These are phyloP conservation scores for Dinothrombium tinctorium DNA, from an alignment of 1,140 invertebrate species.

Conservation along the genomic window DNA sequence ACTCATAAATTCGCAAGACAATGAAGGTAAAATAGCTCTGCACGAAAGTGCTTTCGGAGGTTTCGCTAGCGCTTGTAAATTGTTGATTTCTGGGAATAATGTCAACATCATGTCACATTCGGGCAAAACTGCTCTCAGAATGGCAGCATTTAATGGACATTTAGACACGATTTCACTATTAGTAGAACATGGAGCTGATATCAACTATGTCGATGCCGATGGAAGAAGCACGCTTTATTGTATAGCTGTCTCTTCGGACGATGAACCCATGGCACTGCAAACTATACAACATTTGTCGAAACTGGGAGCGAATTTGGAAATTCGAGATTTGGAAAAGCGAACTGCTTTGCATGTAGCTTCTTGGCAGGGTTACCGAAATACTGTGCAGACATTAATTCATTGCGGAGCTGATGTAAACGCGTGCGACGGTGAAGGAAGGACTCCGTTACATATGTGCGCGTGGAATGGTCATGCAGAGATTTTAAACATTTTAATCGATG, in stretches of 20 bases:
- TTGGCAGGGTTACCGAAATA: constrained; percentile 74
- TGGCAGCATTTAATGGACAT: constrained; percentile 63
- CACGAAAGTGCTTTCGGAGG: constrained; percentile 7
- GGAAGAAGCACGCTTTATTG: constrained; percentile 74
- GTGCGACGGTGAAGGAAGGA: constrained; percentile 50
- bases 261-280: constrained; percentile 31
- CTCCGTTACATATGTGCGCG: constrained; percentile 87
- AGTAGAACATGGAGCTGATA: constrained; percentile 48
- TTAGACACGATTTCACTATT: constrained; percentile 49
- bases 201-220: constrained; percentile 72
- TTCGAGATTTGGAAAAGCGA: constrained; percentile 68
- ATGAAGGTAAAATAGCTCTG: constrained; percentile 4
- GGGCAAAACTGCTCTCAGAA: constrained; percentile 73
- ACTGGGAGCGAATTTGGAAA: constrained; percentile 55
- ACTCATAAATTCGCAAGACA: constrained; percentile 3
- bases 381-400: constrained; percentile 57
- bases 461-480: constrained; percentile 84
- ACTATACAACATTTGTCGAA: constrained; percentile 39
- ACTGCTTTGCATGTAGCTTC: constrained; percentile 74
- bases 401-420: constrained; percentile 60
- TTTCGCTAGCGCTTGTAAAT: neutral
- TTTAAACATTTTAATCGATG: constrained; percentile 61
- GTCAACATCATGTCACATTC: constrained; percentile 75
- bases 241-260: constrained; percentile 28
- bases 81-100: constrained; percentile 10